phyloP scores from a whole-genome alignment of 2,797 vertebrate genomes.

The Distichodus sexfasciatus region DNA sequence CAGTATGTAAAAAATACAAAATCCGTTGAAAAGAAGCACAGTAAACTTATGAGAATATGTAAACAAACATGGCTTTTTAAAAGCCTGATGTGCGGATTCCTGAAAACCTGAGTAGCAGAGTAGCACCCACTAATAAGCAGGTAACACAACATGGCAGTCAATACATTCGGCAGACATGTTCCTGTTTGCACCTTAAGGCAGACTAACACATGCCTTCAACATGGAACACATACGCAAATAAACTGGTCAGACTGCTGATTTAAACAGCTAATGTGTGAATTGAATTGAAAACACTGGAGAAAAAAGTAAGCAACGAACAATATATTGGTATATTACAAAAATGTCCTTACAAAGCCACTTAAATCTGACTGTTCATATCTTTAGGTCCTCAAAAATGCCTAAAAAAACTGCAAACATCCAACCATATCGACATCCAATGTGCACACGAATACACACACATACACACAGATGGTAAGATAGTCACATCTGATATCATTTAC shows the following conservation, averaged over 20 bases:
- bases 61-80: neutral
- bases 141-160: neutral
- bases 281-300: neutral
- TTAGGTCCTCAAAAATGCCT: too few relatives aligned
- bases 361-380: too few relatives aligned
- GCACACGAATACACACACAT: neutral
- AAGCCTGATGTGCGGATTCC: too few relatives aligned
- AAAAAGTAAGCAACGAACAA: neutral
- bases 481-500: conserved; percentile 19
- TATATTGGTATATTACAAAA: too few relatives aligned
- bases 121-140: neutral
- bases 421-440: too few relatives aligned
- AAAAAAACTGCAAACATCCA: too few relatives aligned
- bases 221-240: conserved; percentile 2
- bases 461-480: conserved; percentile 8
- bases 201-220: neutral
- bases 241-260: conserved; percentile 9
- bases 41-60: too few relatives aligned
- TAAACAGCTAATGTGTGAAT: conserved; percentile 3
- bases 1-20: too few relatives aligned
- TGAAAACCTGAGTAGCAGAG: neutral
- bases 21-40: too few relatives aligned
- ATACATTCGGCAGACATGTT: neutral
- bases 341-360: too few relatives aligned
- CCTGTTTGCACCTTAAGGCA: neutral